A percentile compares a stretch with the other conserved stretches of the same genome.
These are phyloP conservation scores for Glossophaga mutica DNA, from an alignment of 2,797 vertebrate species.

Conservation along the genomic window DNA sequence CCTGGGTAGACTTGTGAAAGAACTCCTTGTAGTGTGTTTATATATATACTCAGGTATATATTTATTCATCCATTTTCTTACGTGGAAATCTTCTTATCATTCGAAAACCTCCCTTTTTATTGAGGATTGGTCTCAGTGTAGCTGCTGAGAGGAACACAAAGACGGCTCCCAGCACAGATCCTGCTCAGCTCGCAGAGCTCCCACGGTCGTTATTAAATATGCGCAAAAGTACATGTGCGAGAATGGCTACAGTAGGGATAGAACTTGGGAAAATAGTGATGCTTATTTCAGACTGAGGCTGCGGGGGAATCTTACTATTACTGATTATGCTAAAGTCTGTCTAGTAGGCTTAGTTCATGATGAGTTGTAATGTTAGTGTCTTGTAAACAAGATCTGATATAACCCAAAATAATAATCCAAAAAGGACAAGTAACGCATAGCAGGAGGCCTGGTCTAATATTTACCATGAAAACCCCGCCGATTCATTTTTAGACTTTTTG, in stretches of 20 bases:
- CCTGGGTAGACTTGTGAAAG: background rate
- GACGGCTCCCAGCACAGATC: background rate
- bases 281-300: background rate
- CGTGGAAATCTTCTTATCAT: background rate
- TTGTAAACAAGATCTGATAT: background rate
- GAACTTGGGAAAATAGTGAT: background rate
- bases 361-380: background rate
- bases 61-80: background rate
- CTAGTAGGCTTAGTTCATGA: background rate
- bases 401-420: background rate
- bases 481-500: background rate
- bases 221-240: background rate
- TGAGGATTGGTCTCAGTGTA: background rate
- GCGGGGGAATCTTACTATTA: background rate
- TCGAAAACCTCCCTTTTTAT: background rate
- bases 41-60: background rate
- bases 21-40: background rate
- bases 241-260: background rate
- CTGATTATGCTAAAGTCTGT: background rate
- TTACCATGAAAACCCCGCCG: background rate
- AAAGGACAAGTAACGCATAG: background rate
- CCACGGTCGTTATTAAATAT: background rate
- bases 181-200: background rate
- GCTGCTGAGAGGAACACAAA: background rate
- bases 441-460: background rate